These are phyloP conservation scores for Drosophila kurseongensis DNA, from an alignment of 1,140 invertebrate genomes.

Conservation along the genomic window DNA sequence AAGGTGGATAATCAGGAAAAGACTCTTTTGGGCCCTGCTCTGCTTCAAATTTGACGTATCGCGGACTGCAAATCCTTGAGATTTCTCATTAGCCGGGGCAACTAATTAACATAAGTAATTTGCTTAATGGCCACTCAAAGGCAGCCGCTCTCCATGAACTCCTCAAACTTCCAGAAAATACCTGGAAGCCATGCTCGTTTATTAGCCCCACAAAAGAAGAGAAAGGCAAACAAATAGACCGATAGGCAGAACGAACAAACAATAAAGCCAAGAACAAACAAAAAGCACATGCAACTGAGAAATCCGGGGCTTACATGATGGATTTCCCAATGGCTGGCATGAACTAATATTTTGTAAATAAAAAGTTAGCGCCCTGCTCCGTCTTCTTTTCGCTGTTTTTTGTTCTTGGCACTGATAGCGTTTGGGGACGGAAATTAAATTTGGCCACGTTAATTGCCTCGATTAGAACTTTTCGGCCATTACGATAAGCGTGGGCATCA, in stretches of 20 bases:
- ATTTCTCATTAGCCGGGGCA: constrained; percentile 71
- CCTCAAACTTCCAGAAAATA: constrained; percentile 23
- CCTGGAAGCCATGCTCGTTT: constrained; percentile 48
- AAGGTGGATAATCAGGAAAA: constrained; percentile 46
- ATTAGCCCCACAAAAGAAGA: constrained; percentile 17
- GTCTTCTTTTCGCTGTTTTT: constrained; percentile 18
- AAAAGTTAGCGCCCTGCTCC: constrained; percentile 36
- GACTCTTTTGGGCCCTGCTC: constrained; percentile 15
- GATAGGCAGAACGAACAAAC: constrained; percentile 42
- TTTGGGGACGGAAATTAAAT: constrained; percentile 77
- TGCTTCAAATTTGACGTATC: constrained; percentile 49
- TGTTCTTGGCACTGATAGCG: constrained; percentile 54
- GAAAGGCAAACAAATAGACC: constrained; percentile 26
- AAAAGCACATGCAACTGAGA: constrained; percentile 43
- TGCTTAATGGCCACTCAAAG: constrained; percentile 56
- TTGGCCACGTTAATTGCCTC: constrained; percentile 79
- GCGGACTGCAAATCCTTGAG: constrained; percentile 53
- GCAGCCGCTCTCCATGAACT: constrained; percentile 34
- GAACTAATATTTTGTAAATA: constrained; percentile 81
- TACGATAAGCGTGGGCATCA: constrained; percentile 69
- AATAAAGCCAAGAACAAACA: constrained; percentile 30
- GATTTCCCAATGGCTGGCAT: constrained; percentile 66
- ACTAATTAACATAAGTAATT: constrained; percentile 83
- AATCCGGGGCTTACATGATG: constrained; percentile 73
- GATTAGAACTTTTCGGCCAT: constrained; percentile 80